Base-by-base conservation (phyloP, 1,140 invertebrate species). In the Lepidurus couesii region DNA sequence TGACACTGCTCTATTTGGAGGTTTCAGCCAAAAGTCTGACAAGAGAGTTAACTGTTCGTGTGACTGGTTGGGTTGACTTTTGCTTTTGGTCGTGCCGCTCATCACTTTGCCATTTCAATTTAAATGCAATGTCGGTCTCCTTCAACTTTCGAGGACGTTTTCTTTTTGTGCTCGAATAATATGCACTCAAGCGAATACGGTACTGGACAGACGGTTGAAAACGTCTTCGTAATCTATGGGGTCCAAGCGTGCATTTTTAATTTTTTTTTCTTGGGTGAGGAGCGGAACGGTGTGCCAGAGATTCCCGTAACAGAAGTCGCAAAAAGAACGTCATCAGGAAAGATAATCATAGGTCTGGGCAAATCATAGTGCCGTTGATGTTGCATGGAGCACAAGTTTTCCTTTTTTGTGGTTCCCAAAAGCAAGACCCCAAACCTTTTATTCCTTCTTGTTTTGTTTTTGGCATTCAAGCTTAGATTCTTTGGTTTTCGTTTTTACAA, bases 241-340 rank as follows among this genome's bases (percentile, higher is more conserved):
- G 53, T 65, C 53, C 53, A 34, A 34, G 53, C 53, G 53, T 65
- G 34, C 34, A 34, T 65, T 65, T 16, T 21, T 21, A 9, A 13
- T 65, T 65, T 65, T 65, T 21, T 21, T 65, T 65, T 65, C 53
- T 9, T 13, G 0, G 6, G 21, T 7, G 53, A 65, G 53, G 3
- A 21, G 53, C 53, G 53, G 16, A 65, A 65, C 53, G 53, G 53
- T 65, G 34, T 34, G 53, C 53, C 53, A 65, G 53, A 65, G 21
- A 65, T 65, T 65, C 53, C 53, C 53, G 53, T 65, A 65, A 65
- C 53, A 65, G 53, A 65, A 65, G 53, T 65, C 13, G 13, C 53
- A 65, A 65, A 65, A 65, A 47, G 21, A 65, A 65, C 53, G 13
- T 65, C 53, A 65, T 65, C 53, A 65, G 13, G 53, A 21, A 65